Base-by-base conservation (phyloP, 2,113 vertebrate species). In the Rhinopithecus roxellana region DNA sequence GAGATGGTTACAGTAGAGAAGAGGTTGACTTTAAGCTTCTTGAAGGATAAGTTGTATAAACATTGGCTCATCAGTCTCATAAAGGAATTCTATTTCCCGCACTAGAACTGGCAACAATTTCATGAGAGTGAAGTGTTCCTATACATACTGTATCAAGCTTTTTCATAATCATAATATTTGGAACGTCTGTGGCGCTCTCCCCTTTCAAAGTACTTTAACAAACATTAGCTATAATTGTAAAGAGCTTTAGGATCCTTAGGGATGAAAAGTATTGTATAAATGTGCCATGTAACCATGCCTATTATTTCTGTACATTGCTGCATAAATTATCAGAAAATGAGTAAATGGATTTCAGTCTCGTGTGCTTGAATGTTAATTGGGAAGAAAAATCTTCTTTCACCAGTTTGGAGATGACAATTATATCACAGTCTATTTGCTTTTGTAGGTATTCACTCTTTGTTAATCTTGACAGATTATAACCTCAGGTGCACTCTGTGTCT, bases 381-480 rank as follows among this genome's bases (percentile, higher is more conserved):
- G 59, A 95, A 88, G 75, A 97, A 96, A 97, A 96, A 96, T 93
- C 78, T 97, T 83, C 84, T 96, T 96, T 97, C 75, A 79, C 85
- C 57, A 59, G 45, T 96, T 96, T 97, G 96, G 89, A 90, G 94
- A 97, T 96, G 96, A 97, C 97, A 98, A 96, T 97, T 97, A 97
- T 95, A 97, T 97, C 97, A 94, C 90, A 94, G 96, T 93, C 95
- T 97, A 94, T 95, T 97, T 98, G 95, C 92, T 95, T 92, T 95
- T 55, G 79, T 82, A 89, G 90, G 75, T 93, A 86, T 94, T 97
- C 92, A 94, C 50, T 98, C 94, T 98, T 94, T 94, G 96, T 96
- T 97, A 96, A 97, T 97, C 96, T 97, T 98, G 97, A 98, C 96
- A 97, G 95, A 97, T 97, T 96, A 96, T 95, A 97, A 97, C 96